These are phyloP conservation scores for Eremobia ochroleuca DNA, from an alignment of 2,888 invertebrate genomes.

Conservation along the genomic window DNA sequence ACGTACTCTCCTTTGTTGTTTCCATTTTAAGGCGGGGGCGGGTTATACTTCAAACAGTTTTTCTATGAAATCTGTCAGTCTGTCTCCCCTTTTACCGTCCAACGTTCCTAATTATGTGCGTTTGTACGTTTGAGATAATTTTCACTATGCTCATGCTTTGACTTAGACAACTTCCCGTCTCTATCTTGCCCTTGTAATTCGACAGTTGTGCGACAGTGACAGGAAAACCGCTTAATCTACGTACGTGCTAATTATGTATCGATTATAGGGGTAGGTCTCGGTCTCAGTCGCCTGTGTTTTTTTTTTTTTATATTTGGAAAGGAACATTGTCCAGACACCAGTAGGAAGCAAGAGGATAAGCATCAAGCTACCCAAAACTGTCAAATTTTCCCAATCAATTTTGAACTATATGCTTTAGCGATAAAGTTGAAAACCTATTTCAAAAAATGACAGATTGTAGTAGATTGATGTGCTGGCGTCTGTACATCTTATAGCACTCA, in stretches of 20 bases:
- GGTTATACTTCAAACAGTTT: conserved; percentile 38
- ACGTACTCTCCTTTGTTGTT: conserved; percentile 13
- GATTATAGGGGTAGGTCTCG: too few species aligned
- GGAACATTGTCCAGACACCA: too few species aligned
- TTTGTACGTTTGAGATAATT: neutral
- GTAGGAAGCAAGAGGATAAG: too few species aligned
- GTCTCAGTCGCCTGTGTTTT: neutral
- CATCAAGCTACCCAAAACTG: too few species aligned
- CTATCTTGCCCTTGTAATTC: neutral
- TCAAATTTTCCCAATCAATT: too few species aligned
- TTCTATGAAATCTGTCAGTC: conserved; percentile 23
- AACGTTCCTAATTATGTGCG: neutral
- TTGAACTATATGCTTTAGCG: too few species aligned
- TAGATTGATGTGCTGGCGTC: too few species aligned
- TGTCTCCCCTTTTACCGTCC: conserved; percentile 17
- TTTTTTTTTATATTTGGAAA: neutral
- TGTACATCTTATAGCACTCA: neutral
- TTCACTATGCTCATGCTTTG: neutral
- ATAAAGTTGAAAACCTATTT: too few species aligned
- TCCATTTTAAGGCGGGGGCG: neutral
- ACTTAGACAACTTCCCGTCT: too few species aligned
- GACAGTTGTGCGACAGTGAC: neutral
- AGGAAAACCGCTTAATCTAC: neutral
- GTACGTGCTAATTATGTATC: neutral
- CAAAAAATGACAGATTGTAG: too few species aligned